phyloP scores from a whole-genome alignment of 2,888 invertebrate genomes.

The Metalampra italica region DNA sequence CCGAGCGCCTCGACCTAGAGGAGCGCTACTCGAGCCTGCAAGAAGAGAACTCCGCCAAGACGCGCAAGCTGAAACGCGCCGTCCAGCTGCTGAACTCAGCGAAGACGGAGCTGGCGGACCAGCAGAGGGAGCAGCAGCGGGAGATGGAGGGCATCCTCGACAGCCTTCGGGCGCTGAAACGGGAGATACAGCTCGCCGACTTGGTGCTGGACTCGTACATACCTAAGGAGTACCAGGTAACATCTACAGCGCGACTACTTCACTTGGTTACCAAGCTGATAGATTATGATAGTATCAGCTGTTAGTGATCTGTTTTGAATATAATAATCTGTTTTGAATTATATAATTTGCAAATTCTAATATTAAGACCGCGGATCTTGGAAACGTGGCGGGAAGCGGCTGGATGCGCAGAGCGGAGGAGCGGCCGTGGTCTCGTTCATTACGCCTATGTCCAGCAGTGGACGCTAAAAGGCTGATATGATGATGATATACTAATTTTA shows the following conservation, averaged over 20 bases:
- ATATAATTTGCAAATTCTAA: too few species aligned
- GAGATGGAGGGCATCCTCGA: slow-evolving; percentile 98
- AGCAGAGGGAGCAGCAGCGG: slow-evolving; percentile 95
- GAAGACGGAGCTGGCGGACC: slow-evolving; percentile 90
- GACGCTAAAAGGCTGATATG: too few species aligned
- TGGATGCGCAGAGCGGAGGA: too few species aligned
- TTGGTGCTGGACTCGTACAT: slow-evolving; percentile 95
- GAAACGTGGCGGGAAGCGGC: too few species aligned
- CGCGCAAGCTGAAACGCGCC: slow-evolving; percentile 93
- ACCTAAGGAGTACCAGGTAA: slow-evolving; percentile 93
- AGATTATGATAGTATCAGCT: too few species aligned
- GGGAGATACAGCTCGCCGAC: slow-evolving; percentile 94
- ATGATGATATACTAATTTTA: too few species aligned
- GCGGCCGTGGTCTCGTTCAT: too few species aligned
- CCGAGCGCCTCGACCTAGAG: slow-evolving; percentile 94
- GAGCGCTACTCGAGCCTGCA: slow-evolving; percentile 96
- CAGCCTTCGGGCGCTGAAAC: slow-evolving; percentile 91
- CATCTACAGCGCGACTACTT: neutral
- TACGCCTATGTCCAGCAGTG: too few species aligned
- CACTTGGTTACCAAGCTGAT: neutral
- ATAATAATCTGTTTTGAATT: too few species aligned
- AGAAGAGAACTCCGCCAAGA: slow-evolving; percentile 96
- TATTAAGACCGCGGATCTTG: too few species aligned
- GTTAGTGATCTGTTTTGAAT: too few species aligned
- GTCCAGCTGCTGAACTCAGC: slow-evolving; percentile 92